Evolutionary conservation across 2,797 vertebrate genomes (phyloP).

Genomic region (Mus caroli): DNA sequence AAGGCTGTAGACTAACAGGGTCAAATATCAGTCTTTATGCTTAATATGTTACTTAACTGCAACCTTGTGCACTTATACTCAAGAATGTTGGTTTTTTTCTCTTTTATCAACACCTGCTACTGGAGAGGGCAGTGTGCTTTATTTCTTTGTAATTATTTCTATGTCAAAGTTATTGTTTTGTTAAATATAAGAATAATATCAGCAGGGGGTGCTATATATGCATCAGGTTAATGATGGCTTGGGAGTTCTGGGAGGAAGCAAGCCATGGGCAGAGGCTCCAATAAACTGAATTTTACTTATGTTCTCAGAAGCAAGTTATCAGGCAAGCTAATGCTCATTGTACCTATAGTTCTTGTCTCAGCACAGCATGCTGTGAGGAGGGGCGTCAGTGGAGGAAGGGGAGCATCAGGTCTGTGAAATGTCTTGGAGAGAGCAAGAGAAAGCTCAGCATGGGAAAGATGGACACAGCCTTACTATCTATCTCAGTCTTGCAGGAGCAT

Average conservation of each 20-base stretch:
- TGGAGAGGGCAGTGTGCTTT: not conserved
- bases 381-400: not conserved
- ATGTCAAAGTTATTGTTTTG: not conserved
- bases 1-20: not conserved
- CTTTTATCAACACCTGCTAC: not conserved
- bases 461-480: not conserved
- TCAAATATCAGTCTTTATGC: not conserved
- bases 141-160: not conserved
- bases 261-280: not conserved
- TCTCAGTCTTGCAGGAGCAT: not conserved
- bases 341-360: not conserved
- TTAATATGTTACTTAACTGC: fast-evolving
- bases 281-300: not conserved
- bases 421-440: not conserved
- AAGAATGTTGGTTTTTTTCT: not conserved
- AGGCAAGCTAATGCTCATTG: not conserved
- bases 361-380: not conserved
- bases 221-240: not conserved
- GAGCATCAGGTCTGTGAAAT: not conserved
- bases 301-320: not conserved
- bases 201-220: not conserved
- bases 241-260: not conserved
- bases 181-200: not conserved
- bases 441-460: not conserved
- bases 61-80: not conserved